phyloP scores from a whole-genome alignment of 2,888 invertebrate species.

The Drosophila borealis region DNA sequence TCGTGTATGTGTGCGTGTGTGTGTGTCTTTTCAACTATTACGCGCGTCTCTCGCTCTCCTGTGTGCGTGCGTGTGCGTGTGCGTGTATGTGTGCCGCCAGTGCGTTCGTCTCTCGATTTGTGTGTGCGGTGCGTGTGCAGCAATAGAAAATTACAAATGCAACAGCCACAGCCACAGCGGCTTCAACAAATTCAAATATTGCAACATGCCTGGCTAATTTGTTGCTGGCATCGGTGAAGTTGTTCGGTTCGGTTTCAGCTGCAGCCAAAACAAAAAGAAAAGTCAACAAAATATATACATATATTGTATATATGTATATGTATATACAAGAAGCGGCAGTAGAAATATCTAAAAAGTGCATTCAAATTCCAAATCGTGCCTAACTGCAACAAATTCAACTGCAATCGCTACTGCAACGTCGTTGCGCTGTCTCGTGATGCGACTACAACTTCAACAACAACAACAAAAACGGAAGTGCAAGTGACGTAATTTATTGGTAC shows the following conservation, averaged over 20 bases:
- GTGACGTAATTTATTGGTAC: conserved; percentile 74
- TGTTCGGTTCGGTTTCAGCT: conserved; percentile 69
- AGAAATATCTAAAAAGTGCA: conserved; percentile 49
- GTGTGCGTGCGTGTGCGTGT: conserved; percentile 5
- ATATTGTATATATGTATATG: conserved; percentile 31
- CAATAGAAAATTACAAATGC: conserved; percentile 37
- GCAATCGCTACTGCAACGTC: conserved; percentile 41
- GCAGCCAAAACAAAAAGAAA: conserved; percentile 33
- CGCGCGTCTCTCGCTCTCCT: conserved; percentile 38
- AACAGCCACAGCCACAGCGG: conserved; percentile 23
- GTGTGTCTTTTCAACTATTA: conserved; percentile 41
- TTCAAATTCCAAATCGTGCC: conserved; percentile 78
- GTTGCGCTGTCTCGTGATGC: conserved; percentile 23
- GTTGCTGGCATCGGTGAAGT: conserved; percentile 57
- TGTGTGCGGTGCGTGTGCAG: conserved; percentile 26
- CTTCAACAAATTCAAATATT: conserved; percentile 49
- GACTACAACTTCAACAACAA: conserved; percentile 39
- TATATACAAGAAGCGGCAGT: conserved; percentile 40
- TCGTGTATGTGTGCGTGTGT: conserved; percentile 24
- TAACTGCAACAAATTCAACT: conserved; percentile 61
- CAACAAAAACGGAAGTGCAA: conserved; percentile 75
- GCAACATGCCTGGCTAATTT: conserved; percentile 70
- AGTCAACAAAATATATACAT: conserved; percentile 18
- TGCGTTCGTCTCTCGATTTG: conserved; percentile 25
- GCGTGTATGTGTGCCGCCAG: conserved; percentile 26